These are phyloP conservation scores for Phlogophora meticulosa DNA, from an alignment of 2,888 invertebrate genomes.

Conservation along the genomic window DNA sequence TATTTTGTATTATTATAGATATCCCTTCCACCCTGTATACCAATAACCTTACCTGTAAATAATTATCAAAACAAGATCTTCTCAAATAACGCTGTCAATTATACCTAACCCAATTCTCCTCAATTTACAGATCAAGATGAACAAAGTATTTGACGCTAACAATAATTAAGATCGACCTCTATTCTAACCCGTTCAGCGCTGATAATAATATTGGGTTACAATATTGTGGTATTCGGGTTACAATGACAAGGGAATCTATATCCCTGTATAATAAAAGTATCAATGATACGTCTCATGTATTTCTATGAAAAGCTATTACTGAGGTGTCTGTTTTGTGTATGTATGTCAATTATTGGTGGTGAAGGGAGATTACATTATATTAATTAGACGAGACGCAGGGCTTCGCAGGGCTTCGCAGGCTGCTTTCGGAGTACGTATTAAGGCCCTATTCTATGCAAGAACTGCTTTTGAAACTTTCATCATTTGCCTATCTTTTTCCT, in stretches of 20 bases:
- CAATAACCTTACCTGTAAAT: no score
- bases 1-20: no score
- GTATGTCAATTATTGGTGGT: background rate
- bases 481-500: no score
- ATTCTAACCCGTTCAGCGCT: conserved; percentile 36
- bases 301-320: background rate
- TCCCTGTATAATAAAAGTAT: background rate
- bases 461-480: no score
- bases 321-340: background rate
- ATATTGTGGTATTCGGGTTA: conserved; percentile 10
- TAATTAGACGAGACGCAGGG: background rate
- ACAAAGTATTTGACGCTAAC: conserved; percentile 32
- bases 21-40: no score
- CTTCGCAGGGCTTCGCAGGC: no score
- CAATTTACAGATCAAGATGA: conserved; percentile 17
- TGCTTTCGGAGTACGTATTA: background rate
- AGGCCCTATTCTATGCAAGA: no score
- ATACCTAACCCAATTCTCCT: conserved; percentile 15
- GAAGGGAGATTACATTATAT: no score
- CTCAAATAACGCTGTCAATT: conserved; percentile 10
- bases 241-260: conserved; percentile 28
- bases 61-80: background rate
- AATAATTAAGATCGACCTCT: conserved; percentile 46
- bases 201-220: conserved; percentile 48
- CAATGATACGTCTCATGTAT: background rate